Conservation (phyloP, 2,888 invertebrate species). For the Frankliniella intonsa region DNA sequence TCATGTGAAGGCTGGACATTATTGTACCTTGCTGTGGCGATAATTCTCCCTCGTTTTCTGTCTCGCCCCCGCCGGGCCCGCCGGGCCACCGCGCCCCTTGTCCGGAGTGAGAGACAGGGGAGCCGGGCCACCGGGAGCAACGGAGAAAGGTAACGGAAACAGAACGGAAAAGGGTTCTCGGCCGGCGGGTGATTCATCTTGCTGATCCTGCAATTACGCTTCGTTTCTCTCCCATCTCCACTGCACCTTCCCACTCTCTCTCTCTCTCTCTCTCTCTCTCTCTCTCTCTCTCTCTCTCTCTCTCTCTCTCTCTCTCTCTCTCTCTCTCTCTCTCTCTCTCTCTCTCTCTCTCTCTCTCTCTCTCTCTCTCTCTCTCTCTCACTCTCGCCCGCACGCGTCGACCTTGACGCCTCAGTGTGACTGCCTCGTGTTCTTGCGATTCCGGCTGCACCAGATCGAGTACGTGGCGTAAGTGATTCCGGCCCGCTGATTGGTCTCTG, state of each 20-base stretch:
- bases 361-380: too few relatives aligned
- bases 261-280: not conserved
- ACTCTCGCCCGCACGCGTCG: not conserved
- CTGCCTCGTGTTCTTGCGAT: not conserved
- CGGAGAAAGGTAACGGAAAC: too few relatives aligned
- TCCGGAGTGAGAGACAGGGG: too few relatives aligned
- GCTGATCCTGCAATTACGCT: not conserved
- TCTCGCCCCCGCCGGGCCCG: too few relatives aligned
- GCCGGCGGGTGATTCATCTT: too few relatives aligned
- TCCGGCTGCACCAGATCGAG: not conserved
- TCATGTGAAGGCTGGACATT: too few relatives aligned
- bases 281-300: slow-evolving; percentile 12
- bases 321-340: not conserved
- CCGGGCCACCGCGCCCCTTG: too few relatives aligned
- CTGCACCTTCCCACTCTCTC: not conserved
- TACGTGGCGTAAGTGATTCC: not conserved
- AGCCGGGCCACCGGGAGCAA: too few relatives aligned
- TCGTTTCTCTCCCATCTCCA: not conserved
- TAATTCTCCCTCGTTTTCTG: too few relatives aligned
- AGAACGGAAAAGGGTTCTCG: too few relatives aligned
- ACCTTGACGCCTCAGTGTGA: not conserved
- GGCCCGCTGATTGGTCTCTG: not conserved
- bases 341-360: not conserved
- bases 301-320: not conserved
- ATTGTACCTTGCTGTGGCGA: too few relatives aligned